Conservation (phyloP, 2,797 vertebrate species). For the Acrossocheilus fasciatus region DNA sequence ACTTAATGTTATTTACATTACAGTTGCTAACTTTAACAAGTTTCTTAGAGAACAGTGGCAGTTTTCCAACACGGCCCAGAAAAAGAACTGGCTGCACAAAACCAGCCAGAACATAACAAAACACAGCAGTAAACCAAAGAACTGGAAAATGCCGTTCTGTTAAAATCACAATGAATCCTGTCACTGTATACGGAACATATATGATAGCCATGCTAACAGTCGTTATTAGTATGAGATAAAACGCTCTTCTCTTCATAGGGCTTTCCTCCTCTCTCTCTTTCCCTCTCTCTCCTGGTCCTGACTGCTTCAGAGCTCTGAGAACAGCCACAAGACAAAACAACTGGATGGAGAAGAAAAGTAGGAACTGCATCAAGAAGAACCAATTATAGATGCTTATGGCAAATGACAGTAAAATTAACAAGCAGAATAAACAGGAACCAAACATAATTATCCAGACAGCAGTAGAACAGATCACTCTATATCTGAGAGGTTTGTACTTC, state of each 20-base stretch:
- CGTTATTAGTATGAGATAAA: not conserved
- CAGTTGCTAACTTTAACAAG: not conserved
- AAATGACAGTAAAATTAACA: not conserved
- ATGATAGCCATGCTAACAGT: not conserved
- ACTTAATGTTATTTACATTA: not conserved
- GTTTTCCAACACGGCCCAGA: not conserved
- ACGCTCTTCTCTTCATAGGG: not conserved
- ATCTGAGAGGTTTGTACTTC: not conserved
- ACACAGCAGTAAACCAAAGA: not conserved
- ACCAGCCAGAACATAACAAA: not conserved
- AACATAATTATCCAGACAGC: not conserved
- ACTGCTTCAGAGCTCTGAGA: conserved; percentile 17
- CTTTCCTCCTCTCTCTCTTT: not conserved
- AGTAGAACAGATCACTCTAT: not conserved
- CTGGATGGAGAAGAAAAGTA: not conserved
- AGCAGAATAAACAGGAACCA: not conserved
- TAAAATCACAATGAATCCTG: not conserved
- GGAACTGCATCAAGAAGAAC: not conserved
- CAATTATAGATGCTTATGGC: rapidly evolving
- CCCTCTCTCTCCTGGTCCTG: not conserved
- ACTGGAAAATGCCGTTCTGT: not conserved
- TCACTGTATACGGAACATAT: not conserved
- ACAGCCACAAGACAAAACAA: not conserved
- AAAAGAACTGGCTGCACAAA: not conserved
- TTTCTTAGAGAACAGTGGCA: not conserved